Evolutionary conservation across 2,113 vertebrate species (phyloP).

Genomic region (Gymnobelideus leadbeateri): DNA sequence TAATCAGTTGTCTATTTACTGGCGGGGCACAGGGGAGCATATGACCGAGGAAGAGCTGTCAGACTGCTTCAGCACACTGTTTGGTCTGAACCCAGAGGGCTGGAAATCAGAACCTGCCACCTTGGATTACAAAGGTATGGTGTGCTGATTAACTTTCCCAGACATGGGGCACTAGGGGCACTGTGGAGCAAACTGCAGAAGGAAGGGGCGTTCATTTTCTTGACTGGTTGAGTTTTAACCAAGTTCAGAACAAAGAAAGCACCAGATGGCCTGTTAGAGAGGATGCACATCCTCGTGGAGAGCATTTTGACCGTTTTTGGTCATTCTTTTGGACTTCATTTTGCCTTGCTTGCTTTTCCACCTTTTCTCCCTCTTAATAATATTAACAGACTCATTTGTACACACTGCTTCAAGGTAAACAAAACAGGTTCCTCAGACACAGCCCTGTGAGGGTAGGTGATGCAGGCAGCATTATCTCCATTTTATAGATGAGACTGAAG

Average conservation of each 20-base stretch:
- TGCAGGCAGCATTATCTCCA: neutral
- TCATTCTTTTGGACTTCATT: neutral
- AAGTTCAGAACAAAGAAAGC: neutral
- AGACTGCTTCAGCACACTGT: conserved; percentile 87
- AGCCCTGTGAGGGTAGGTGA: neutral
- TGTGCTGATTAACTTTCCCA: neutral
- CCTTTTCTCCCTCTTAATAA: neutral
- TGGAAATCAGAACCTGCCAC: conserved; percentile 73
- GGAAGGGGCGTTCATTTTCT: neutral
- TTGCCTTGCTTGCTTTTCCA: neutral
- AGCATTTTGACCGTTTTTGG: neutral
- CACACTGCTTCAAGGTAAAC: neutral
- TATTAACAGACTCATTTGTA: neutral
- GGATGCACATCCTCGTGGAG: neutral
- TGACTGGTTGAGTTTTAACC: neutral
- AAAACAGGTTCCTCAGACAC: too few relatives aligned
- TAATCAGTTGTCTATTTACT: neutral
- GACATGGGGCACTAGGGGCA: neutral
- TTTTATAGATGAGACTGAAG: neutral
- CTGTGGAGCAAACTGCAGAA: neutral
- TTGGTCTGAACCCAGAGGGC: conserved; percentile 81
- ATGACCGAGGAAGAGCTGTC: conserved; percentile 92
- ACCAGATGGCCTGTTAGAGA: neutral
- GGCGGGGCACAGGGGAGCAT: conserved; percentile 86
- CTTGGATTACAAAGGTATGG: conserved; percentile 78